These are phyloP conservation scores for Pseudonaja textilis DNA, from an alignment of 2,113 vertebrate species.

Conservation along the genomic window DNA sequence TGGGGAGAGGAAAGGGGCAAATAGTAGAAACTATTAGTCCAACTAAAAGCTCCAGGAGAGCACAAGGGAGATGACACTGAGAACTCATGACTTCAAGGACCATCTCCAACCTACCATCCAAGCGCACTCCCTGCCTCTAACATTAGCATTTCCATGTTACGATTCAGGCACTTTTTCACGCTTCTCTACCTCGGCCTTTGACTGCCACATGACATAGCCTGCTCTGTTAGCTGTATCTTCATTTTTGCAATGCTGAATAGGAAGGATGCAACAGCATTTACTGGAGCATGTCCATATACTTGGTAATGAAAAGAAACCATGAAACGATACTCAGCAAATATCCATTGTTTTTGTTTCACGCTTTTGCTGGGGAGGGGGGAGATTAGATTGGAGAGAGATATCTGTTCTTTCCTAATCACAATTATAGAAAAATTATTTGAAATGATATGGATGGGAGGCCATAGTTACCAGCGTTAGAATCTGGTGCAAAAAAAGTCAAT, in stretches of 20 bases:
- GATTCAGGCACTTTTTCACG: not conserved
- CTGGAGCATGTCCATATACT: not conserved
- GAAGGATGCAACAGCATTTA: not conserved
- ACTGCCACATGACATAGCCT: not conserved
- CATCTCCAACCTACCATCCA: not conserved
- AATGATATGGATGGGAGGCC: not conserved
- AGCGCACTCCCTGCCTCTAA: not conserved
- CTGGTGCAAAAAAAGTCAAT: not conserved
- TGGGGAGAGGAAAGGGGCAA: not conserved
- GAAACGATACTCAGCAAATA: too few relatives aligned
- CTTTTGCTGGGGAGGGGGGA: not conserved
- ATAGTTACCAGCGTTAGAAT: not conserved
- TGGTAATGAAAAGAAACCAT: too few relatives aligned
- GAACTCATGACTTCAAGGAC: too few relatives aligned
- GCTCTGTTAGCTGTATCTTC: not conserved
- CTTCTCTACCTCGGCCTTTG: not conserved
- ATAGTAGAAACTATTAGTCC: not conserved
- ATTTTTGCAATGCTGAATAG: not conserved
- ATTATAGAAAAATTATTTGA: not conserved
- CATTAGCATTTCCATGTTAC: not conserved
- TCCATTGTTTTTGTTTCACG: not conserved
- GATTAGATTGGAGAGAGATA: not conserved
- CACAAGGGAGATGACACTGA: too few relatives aligned
- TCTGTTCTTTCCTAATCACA: not conserved
- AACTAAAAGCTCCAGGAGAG: not conserved